Evolutionary conservation across 2,888 invertebrate species (phyloP), one percentile per base, ranked within the genome.

Genomic region (Lymantria monacha): DNA sequence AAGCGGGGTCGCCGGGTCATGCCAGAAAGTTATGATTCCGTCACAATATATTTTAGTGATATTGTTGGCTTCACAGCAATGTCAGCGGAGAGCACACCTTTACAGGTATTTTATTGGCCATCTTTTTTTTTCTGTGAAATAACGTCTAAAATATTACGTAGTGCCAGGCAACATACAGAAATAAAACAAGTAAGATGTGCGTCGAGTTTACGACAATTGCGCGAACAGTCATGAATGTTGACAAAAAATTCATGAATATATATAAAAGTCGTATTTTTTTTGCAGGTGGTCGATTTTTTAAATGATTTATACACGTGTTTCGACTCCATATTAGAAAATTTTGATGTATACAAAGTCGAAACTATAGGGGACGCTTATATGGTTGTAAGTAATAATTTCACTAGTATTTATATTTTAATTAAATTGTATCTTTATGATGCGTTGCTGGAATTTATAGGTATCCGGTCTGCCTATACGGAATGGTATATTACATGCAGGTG

Each of bases 261-360:
- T n/a, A n/a, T n/a, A n/a, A n/a, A 33, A 33, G 33, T 33, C 9
- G 9, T 33, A 33, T 36, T 10, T 45, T 14, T 10, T 52, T 81
- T 78, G 7, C 87, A 97, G 96, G 97, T 98, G 37, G 98, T 98
- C 8, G 96, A 97, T 81, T 96, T 98, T 74, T 87, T 98, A 43
- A 98, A 98, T 79, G 98, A 98, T 83, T 92, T 98, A 40, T 98
- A 98, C 87, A 98, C 98, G 3, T 95, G 96, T 70, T 98, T 98
- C 74, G 98, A 98, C 81, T 97, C 97, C 0, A 98, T 97, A 59
- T 95, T 98, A 70, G 97, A 97, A 70, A 95, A 96, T 79, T 98
- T 96, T 74, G 97, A 98, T 72, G 97, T 97, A 0, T 97, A 97
- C 85, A 99, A 99, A 92, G 98, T 98, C 47, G 97, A 97, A 85